phyloP scores from a whole-genome alignment of 2,888 invertebrate genomes.

The Phyto melanocephala region DNA sequence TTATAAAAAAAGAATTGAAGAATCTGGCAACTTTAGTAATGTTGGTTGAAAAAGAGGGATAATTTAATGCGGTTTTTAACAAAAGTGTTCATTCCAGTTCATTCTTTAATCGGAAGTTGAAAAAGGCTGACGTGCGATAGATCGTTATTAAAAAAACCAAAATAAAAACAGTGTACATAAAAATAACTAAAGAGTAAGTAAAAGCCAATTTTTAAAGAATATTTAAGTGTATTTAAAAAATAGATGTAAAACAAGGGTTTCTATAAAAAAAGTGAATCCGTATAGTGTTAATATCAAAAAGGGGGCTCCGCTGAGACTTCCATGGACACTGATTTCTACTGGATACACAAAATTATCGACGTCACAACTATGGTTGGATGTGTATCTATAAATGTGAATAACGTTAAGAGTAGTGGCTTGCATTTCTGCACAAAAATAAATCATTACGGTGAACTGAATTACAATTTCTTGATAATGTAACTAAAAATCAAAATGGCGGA shows the following conservation, averaged over 20 bases:
- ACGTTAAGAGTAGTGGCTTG: background rate
- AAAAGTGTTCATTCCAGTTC: slow-evolving; percentile 62
- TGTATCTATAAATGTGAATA: slow-evolving; percentile 20
- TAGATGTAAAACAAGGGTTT: too few relatives aligned
- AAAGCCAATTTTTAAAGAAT: slow-evolving; percentile 54
- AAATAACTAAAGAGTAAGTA: background rate
- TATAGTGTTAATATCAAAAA: background rate
- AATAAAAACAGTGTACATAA: slow-evolving; percentile 22
- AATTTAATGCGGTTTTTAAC: slow-evolving; percentile 11
- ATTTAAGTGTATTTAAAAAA: too few relatives aligned
- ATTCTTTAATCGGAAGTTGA: slow-evolving; percentile 57
- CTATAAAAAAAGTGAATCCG: background rate
- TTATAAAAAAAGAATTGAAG: background rate
- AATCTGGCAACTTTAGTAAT: slow-evolving; percentile 24
- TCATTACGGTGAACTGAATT: slow-evolving; percentile 29
- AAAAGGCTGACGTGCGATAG: slow-evolving; percentile 51
- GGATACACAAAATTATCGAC: slow-evolving; percentile 55
- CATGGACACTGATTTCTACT: slow-evolving; percentile 23
- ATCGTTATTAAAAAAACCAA: slow-evolving; percentile 10
- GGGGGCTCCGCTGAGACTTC: slow-evolving; percentile 53
- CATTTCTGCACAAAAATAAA: slow-evolving; percentile 18
- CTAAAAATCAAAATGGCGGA: slow-evolving; percentile 67
- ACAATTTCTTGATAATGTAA: slow-evolving; percentile 53
- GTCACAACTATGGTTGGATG: background rate
- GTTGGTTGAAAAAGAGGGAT: slow-evolving; percentile 11